Base-by-base conservation (phyloP, 2,888 invertebrate species). In the Sepiola atlantica region DNA sequence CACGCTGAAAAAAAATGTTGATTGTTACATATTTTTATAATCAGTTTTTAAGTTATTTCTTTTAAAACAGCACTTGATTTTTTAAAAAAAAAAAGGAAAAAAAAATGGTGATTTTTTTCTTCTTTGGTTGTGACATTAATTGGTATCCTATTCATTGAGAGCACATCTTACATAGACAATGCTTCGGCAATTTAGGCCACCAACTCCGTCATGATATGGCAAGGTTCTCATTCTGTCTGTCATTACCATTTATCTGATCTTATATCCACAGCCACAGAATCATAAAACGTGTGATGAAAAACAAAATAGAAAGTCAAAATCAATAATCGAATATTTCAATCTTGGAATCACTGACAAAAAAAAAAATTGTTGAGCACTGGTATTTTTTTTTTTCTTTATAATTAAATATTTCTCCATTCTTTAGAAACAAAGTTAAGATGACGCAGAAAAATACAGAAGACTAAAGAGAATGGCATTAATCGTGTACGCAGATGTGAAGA, bases 401-500 rank as follows among this genome's bases (percentile, higher is more conserved):
- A n/a, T 32, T 77, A 16, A 77, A 77, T 77, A 77, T 77, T 77
- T 32, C 77, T 77, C n/a, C 77, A n/a, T 77, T n/a, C n/a, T 77
- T 77, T 77, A 77, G 77, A 77, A 18, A 77, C 10, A 77, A 77
- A 2, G 77, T n/a, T 77, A 77, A 32, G 77, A 77, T 77, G 77
- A 77, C 14, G 77, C n/a, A 61, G 18, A n/a, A 77, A 77, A n/a
- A n/a, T 4, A 77, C 3, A 61, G 14, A 77, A 77, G 14, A 77
- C n/a, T 77, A 45, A 45, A 45, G 45, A 45, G 45, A 45, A 45
- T 45, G 45, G 45, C 45, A 24, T 92, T 55, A 92, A n/a, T 92
- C 14, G 92, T 90, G 93, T 57, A 97, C 90, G 95, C 97, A 97
- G 94, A 99, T 98, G 98, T 99, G 99, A 95, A 99, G 98, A 97